Conservation (phyloP, 2,797 vertebrate species). For the Sparidentex hasta region DNA sequence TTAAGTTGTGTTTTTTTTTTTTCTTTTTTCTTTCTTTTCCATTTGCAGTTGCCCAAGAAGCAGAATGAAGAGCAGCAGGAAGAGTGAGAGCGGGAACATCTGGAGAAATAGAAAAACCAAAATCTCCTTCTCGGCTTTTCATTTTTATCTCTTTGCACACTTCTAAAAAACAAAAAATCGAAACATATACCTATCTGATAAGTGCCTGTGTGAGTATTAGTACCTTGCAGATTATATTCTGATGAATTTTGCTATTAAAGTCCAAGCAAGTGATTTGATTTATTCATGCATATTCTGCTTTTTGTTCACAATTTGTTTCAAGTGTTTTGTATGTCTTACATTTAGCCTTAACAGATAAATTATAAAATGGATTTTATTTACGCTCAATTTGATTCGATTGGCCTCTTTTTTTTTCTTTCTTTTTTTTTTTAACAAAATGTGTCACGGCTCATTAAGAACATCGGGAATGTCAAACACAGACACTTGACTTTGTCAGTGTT, state of each 20-base stretch:
- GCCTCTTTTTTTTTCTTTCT: not conserved
- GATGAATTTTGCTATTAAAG: constrained; percentile 39
- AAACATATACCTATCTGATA: constrained; percentile 64
- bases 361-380: constrained; percentile 42
- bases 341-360: constrained; percentile 49
- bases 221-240: constrained; percentile 59
- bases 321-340: constrained; percentile 47
- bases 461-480: constrained; percentile 25
- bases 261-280: constrained; percentile 48
- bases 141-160: constrained; percentile 71
- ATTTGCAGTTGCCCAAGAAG: constrained; percentile 83
- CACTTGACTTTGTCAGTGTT: constrained; percentile 14
- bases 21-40: not conserved
- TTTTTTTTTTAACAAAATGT: not conserved
- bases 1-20: constrained; percentile 1
- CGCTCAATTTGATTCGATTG: constrained; percentile 23
- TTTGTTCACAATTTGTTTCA: constrained; percentile 35
- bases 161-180: constrained; percentile 29
- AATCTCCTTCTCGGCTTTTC: constrained; percentile 57
- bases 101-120: constrained; percentile 57
- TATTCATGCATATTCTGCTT: constrained; percentile 47
- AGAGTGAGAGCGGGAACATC: constrained; percentile 68
- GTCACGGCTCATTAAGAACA: constrained; percentile 23
- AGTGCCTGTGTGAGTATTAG: constrained; percentile 78
- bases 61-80: constrained; percentile 86